Evolutionary conservation across 2,113 vertebrate genomes (phyloP), one percentile per base, ranked within the genome.

Genomic region (Suncus etruscus): DNA sequence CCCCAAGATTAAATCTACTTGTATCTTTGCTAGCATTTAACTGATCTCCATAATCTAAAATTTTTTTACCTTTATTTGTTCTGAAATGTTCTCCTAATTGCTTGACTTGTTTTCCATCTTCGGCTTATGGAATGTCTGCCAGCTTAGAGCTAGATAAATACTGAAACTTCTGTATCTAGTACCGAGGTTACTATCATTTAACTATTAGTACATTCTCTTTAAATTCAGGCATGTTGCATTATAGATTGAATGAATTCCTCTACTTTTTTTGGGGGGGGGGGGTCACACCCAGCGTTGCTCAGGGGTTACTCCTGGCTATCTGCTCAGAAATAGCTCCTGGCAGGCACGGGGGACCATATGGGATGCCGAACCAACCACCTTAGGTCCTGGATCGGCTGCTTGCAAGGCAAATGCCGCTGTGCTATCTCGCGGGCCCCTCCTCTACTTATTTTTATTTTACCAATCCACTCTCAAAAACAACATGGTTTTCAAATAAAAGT

Each of bases 251-350:
- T 80, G 65, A 84, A 72, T 54, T 18, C 7, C 14, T 83, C 29
- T 69, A 58, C 12, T 86, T 78, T 86, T 83, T 95, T 39, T 92
- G n/a, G n/a, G n/a, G n/a, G n/a, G n/a, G n/a, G n/a, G n/a, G n/a
- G n/a, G n/a, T n/a, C n/a, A n/a, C n/a, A n/a, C n/a, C n/a, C n/a
- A n/a, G n/a, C n/a, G n/a, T n/a, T n/a, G n/a, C n/a, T n/a, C n/a
- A n/a, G n/a, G n/a, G n/a, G n/a, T n/a, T n/a, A n/a, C n/a, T n/a
- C n/a, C n/a, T n/a, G n/a, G n/a, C n/a, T n/a, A n/a, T n/a, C n/a
- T n/a, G n/a, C n/a, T n/a, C n/a, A n/a, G n/a, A n/a, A n/a, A n/a
- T n/a, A n/a, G n/a, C n/a, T n/a, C n/a, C n/a, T n/a, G n/a, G n/a
- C n/a, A n/a, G n/a, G n/a, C n/a, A n/a, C n/a, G n/a, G n/a, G n/a